Percentiles rank a stretch among this genome's conserved stretches.
phyloP scores from a whole-genome alignment of 2,888 invertebrate genomes.

The Watsonalla binaria region DNA sequence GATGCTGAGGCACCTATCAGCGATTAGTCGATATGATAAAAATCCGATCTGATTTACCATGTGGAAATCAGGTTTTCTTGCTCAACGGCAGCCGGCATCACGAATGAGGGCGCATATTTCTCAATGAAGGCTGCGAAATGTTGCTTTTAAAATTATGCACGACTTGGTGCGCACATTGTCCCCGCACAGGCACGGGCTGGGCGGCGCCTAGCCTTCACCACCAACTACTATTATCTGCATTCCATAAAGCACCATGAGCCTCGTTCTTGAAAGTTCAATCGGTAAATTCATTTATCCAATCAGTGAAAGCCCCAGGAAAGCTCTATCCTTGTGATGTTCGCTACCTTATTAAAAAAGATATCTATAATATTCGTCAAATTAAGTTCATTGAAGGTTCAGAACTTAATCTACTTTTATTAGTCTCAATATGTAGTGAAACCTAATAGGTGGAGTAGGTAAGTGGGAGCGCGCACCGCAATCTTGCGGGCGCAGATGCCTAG shows the following conservation, averaged over 20 bases:
- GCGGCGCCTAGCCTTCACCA: slow-evolving; percentile 3
- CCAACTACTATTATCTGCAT: too few relatives aligned
- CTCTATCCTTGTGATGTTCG: too few relatives aligned
- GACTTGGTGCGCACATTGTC: slow-evolving; percentile 60
- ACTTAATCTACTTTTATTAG: too few relatives aligned
- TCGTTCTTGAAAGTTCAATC: background rate
- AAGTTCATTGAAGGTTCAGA: too few relatives aligned
- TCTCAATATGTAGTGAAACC: too few relatives aligned
- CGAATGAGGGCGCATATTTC: slow-evolving; percentile 74
- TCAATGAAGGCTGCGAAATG: slow-evolving; percentile 73
- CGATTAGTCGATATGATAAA: slow-evolving; percentile 38
- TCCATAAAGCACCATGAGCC: background rate
- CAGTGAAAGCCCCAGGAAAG: background rate
- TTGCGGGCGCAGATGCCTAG: background rate
- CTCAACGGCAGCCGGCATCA: slow-evolving; percentile 64
- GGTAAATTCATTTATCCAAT: background rate
- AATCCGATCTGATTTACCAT: slow-evolving; percentile 62
- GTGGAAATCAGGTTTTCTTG: slow-evolving; percentile 72
- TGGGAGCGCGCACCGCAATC: slow-evolving; percentile 5
- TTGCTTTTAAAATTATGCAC: slow-evolving; percentile 73
- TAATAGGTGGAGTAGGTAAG: too few relatives aligned
- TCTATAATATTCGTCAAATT: too few relatives aligned
- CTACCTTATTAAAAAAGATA: too few relatives aligned
- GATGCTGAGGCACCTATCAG: slow-evolving; percentile 24
- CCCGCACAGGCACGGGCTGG: slow-evolving; percentile 22